Evolutionary conservation across 2,888 invertebrate genomes (phyloP), one percentile per base, ranked within the genome.

Genomic region (Mechanitis messenoides): DNA sequence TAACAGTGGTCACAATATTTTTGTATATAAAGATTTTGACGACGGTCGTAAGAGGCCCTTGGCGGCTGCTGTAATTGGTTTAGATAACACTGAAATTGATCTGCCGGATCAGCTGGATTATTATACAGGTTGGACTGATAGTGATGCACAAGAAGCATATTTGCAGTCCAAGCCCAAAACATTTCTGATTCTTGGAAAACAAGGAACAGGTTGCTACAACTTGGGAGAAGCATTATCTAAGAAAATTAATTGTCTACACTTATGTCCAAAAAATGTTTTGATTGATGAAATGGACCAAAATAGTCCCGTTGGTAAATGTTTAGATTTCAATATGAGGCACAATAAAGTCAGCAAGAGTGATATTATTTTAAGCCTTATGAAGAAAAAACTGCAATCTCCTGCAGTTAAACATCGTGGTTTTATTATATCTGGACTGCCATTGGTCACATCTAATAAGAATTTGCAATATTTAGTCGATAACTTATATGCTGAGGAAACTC

Each of bases 361-460:
- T 68, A 76, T 87, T 3, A 81, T 93, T 38, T 69, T 92, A 56
- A 74, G 87, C 65, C 79, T 93, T 31, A 75, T 93, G 11, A 84
- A 91, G 68, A 80, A 79, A 58, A 91, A 92, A 72, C 67, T 93
- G 1, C 77, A 85, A 55, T 88, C 89, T 31, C 84, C 88, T 61
- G 85, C 87, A 35, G 85, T 92, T 20, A 75, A 81, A 69, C 92
- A 93, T 71, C 83, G 92, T 72, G 94, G 94, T 7, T 94, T 92
- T 84, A 88, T 94, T 2, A 77, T 94, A 67, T 92, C 92, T 62
- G 94, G 93, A 6, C 80, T 94, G 65, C 94, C 94, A 31, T 75
- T 94, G 46, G 84, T 93, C n/a, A 86, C 91, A 2, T 87, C 90
- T 56, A 73, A 59, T 59, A 75, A 70, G 68, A 72, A 68, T 54